Evolutionary conservation across 1,140 invertebrate species (phyloP), one percentile per base, ranked within the genome.

Genomic region (Mylabris phalerata): DNA sequence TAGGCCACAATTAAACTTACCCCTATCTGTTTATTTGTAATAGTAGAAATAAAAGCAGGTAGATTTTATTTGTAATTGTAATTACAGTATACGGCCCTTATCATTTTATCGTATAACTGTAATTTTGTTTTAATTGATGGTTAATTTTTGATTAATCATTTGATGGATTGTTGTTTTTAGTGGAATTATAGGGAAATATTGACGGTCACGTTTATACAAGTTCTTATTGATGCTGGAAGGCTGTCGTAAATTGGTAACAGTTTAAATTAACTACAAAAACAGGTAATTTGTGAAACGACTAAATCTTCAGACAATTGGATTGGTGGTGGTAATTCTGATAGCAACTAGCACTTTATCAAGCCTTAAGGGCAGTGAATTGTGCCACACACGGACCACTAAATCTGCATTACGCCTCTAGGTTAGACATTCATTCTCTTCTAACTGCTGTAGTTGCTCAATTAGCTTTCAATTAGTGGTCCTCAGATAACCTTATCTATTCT

Each of bases 401-500:
- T 71, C 67, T 71, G 65, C 59, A 70, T 71, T 70, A 67, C 55
- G 61, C 67, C 66, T 57, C 40, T 46, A 63, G 67, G 60, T 49
- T 48, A 54, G 32, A 41, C 59, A 60, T 61, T 66, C 60, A 61
- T 69, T 61, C 59, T 58, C 48, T 63, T 57, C 59, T 65, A 71
- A 71, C 63, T 70, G 65, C 70, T 48, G 45, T 59, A 66, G 63
- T 70, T 68, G 65, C 61, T 59, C 71, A 70, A 71, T 73, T 73
- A 71, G 63, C 67, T 73, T 71, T 73, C 71, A 73, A 73, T 73
- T 73, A 73, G 66, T 59, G 61, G 62, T 63, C 41, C 55, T 54
- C 40, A 69, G 71, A 72, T 71, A 70, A 66, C 67, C 57, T 63
- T 69, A 70, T 71, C 69, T 71, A 63, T 67, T 66, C 61, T 65